Conservation (phyloP, 1,140 invertebrate species). For the Drosophila triauraria region DNA sequence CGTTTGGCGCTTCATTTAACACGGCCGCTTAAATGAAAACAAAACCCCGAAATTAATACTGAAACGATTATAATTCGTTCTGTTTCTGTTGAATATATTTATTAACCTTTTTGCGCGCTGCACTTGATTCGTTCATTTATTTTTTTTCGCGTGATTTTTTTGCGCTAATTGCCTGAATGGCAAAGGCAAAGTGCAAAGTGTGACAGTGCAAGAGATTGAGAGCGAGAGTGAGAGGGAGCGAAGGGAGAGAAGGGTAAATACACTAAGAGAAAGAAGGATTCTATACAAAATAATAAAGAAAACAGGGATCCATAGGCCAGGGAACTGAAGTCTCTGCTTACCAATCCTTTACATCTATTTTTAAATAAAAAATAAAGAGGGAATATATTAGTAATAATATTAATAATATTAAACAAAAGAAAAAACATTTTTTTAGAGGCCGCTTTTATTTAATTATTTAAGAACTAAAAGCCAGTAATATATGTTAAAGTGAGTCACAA, state of each 20-base stretch:
- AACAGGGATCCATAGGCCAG: too few species aligned
- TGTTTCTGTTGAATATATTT: background rate
- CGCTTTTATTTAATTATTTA: background rate
- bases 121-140: conserved; percentile 32
- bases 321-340: too few species aligned
- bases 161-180: conserved; percentile 50
- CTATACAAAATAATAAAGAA: too few species aligned
- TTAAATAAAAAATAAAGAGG: background rate
- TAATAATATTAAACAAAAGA: too few species aligned
- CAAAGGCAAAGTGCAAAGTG: conserved; percentile 63
- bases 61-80: conserved; percentile 3
- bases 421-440: too few species aligned
- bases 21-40: conserved; percentile 32
- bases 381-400: too few species aligned
- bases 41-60: conserved; percentile 11
- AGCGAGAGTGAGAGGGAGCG: conserved; percentile 7
- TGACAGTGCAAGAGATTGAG: conserved; percentile 41
- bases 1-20: conserved; percentile 44
- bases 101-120: conserved; percentile 28
- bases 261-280: conserved; percentile 8
- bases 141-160: conserved; percentile 29
- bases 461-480: background rate
- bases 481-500: background rate
- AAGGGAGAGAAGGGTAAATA: conserved; percentile 12
- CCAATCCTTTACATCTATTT: too few species aligned